Percentiles rank a stretch among this genome's conserved stretches.
These are phyloP conservation scores for Hydropotes inermis DNA, from an alignment of 2,113 vertebrate species.

Conservation along the genomic window DNA sequence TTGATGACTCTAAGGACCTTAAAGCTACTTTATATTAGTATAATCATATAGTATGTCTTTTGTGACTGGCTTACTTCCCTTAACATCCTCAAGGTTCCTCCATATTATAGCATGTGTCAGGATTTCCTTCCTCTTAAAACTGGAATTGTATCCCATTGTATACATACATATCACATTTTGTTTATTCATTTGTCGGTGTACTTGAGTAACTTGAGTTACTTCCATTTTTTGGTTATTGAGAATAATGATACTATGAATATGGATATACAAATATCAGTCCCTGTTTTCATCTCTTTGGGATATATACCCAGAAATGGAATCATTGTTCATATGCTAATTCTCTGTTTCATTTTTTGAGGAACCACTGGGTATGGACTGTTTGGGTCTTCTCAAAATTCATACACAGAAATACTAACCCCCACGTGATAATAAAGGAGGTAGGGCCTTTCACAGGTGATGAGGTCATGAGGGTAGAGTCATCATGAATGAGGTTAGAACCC, in stretches of 20 bases:
- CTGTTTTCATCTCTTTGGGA: background rate
- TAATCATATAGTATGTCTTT: background rate
- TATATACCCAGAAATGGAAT: background rate
- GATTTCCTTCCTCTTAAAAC: background rate
- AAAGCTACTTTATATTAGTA: background rate
- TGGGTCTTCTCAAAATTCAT: background rate
- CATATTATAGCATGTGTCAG: background rate
- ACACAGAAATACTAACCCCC: background rate
- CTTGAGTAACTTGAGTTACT: background rate
- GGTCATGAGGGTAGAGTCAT: background rate
- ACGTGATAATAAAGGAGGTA: background rate
- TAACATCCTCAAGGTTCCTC: background rate
- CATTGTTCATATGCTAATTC: background rate
- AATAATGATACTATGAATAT: background rate
- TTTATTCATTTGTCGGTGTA: background rate
- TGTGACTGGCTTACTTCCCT: background rate
- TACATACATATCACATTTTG: background rate
- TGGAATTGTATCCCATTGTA: background rate
- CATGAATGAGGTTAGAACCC: background rate
- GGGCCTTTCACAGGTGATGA: background rate
- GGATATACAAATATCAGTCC: background rate
- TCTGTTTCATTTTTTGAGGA: background rate
- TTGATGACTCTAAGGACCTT: background rate
- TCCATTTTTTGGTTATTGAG: background rate
- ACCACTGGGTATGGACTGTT: background rate